These are phyloP conservation scores for Synergus itoensis DNA, from an alignment of 2,888 invertebrate species.

Conservation along the genomic window DNA sequence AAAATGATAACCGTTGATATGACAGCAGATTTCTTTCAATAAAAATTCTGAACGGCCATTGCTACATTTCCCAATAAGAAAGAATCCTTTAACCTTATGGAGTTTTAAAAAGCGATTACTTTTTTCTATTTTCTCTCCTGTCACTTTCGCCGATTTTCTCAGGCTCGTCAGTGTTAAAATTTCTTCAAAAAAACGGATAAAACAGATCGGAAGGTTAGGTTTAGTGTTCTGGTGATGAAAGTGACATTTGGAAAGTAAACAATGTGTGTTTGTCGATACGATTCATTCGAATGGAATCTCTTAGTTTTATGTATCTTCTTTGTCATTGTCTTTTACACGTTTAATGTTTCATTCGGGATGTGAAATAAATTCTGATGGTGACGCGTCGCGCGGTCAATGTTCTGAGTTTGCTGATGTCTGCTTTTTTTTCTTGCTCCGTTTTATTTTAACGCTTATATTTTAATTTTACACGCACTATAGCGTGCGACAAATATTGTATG, in stretches of 20 bases:
- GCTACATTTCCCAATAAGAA: background rate
- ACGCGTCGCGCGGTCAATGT: background rate
- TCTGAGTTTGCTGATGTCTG: constrained; percentile 43
- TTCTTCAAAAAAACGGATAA: background rate
- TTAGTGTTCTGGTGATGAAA: background rate
- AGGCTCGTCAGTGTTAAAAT: background rate
- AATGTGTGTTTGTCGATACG: background rate
- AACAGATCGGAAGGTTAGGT: background rate
- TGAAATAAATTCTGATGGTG: background rate
- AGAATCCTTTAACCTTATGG: constrained; percentile 11
- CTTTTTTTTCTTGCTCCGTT: constrained; percentile 41
- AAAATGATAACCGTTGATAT: constrained; percentile 7
- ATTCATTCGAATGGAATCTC: constrained; percentile 5
- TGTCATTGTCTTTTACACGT: background rate
- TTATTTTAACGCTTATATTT: constrained; percentile 12
- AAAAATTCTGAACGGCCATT: constrained; percentile 44
- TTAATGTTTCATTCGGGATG: background rate
- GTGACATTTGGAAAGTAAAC: constrained; percentile 34
- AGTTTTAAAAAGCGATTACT: background rate
- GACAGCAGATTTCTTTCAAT: constrained; percentile 50
- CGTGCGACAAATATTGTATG: no score
- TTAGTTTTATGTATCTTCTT: background rate
- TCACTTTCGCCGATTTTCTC: background rate
- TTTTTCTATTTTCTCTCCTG: background rate
- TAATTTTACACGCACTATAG: no score